Conservation (phyloP, 2,888 invertebrate species). For the Villa cingulata region DNA sequence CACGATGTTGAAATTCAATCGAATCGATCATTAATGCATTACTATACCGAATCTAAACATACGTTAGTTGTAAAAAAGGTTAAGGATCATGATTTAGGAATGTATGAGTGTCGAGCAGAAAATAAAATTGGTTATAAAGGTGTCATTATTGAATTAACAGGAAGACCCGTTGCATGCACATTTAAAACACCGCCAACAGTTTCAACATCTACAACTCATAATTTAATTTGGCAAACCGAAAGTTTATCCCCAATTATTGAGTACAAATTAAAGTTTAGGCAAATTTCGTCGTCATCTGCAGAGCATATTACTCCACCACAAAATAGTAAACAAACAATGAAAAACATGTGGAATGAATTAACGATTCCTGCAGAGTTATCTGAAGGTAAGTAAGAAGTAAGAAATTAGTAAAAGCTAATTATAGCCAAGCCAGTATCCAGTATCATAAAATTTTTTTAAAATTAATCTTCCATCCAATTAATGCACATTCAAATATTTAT, state of each 20-base stretch:
- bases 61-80: slow-evolving; percentile 56
- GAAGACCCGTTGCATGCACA: slow-evolving; percentile 31
- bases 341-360: slow-evolving; percentile 30
- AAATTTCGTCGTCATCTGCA: slow-evolving; percentile 24
- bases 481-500: no score
- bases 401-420: no score
- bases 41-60: slow-evolving; percentile 44
- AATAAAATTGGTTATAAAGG: slow-evolving; percentile 61
- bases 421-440: no score
- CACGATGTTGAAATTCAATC: slow-evolving; percentile 34
- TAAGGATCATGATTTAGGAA: slow-evolving; percentile 54
- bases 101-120: slow-evolving; percentile 63
- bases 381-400: slow-evolving; percentile 22
- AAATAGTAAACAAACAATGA: slow-evolving; percentile 14
- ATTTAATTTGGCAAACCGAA: slow-evolving; percentile 73
- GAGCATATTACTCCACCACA: slow-evolving; percentile 23
- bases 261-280: slow-evolving; percentile 40
- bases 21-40: slow-evolving; percentile 37
- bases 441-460: no score
- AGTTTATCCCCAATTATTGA: slow-evolving; percentile 68
- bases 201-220: slow-evolving; percentile 43
- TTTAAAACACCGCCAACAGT: slow-evolving; percentile 31
- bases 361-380: slow-evolving; percentile 31
- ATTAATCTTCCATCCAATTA: no score
- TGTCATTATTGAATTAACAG: slow-evolving; percentile 58